These are phyloP conservation scores for Paramisgurnus dabryanus DNA, from an alignment of 2,113 vertebrate genomes.

Conservation along the genomic window DNA sequence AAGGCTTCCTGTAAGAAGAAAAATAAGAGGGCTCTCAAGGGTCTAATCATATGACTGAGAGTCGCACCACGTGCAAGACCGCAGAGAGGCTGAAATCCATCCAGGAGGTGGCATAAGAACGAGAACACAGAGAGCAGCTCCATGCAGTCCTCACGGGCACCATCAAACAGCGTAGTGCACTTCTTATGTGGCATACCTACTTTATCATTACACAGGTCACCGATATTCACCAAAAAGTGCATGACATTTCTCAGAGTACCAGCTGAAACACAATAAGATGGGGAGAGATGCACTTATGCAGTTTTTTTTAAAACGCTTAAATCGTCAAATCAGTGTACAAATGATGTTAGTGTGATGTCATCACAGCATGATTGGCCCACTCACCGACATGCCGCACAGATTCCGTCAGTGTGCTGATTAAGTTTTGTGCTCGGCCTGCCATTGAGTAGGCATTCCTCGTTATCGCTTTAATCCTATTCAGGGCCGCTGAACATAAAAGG, in stretches of 20 bases:
- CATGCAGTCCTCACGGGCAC: constrained; percentile 72
- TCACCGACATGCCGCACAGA: constrained; percentile 80
- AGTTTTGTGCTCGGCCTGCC: constrained; percentile 71
- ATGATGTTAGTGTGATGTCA: neutral
- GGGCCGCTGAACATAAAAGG: constrained; percentile 56
- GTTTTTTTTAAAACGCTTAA: neutral
- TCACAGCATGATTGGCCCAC: constrained; percentile 8
- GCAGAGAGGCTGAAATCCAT: constrained; percentile 78
- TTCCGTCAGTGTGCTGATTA: constrained; percentile 76
- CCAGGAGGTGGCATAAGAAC: constrained; percentile 78
- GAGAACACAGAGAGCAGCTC: constrained; percentile 64
- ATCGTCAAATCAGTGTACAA: neutral
- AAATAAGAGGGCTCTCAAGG: constrained; percentile 34
- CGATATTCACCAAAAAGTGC: constrained; percentile 77
- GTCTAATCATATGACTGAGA: constrained; percentile 41
- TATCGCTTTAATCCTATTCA: constrained; percentile 78
- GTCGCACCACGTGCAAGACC: constrained; percentile 67
- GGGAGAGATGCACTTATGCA: neutral
- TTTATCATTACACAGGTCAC: constrained; percentile 77
- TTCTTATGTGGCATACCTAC: constrained; percentile 77
- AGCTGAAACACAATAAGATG: constrained; percentile 67
- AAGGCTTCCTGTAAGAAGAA: constrained; percentile 32
- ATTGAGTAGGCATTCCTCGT: constrained; percentile 73
- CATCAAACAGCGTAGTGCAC: constrained; percentile 72
- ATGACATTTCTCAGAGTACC: constrained; percentile 77